phyloP scores from a whole-genome alignment of 2,888 invertebrate genomes.

The Onthophagus sagittarius region DNA sequence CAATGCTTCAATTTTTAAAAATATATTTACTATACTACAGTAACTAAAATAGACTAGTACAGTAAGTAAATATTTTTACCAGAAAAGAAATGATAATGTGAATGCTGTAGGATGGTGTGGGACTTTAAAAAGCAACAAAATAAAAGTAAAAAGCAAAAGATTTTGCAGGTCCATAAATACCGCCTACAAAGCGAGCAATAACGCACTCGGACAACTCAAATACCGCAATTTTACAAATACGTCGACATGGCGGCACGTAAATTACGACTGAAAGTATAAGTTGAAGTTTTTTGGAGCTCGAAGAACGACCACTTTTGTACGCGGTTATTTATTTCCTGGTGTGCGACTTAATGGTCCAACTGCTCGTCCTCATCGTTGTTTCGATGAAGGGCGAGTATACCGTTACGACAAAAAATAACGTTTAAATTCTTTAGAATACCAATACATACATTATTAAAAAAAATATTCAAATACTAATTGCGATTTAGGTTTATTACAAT shows the following conservation, averaged over 20 bases:
- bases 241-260: neutral
- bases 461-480: no score
- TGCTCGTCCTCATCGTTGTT: neutral
- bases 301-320: neutral
- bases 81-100: neutral
- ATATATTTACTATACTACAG: no score
- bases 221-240: constrained; percentile 5
- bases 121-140: neutral
- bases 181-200: constrained; percentile 3
- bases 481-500: no score
- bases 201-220: constrained; percentile 2
- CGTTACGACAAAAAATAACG: neutral
- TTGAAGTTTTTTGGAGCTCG: neutral
- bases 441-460: no score
- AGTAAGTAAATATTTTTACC: neutral
- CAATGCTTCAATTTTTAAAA: no score
- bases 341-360: neutral
- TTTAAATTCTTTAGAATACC: neutral
- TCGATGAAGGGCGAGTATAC: neutral
- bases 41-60: no score
- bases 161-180: constrained; percentile 9
- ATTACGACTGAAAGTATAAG: neutral
- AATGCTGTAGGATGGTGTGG: neutral
- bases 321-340: neutral
- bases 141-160: neutral